These are phyloP conservation scores for Poecilia velifera DNA, from an alignment of 2,797 vertebrate species.

Conservation along the genomic window DNA sequence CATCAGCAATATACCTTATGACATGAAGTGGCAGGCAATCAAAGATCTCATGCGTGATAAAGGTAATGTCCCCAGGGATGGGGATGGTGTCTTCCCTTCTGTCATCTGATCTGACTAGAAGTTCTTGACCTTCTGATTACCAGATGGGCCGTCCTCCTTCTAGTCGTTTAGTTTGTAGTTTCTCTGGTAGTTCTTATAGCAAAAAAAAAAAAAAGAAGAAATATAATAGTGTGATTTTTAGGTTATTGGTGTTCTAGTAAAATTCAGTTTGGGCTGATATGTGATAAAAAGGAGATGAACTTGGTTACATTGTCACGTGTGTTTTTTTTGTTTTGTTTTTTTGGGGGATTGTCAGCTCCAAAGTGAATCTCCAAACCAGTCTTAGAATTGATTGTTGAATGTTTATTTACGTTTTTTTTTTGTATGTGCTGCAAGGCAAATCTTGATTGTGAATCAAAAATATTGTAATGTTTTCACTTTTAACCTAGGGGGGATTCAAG, in stretches of 20 bases:
- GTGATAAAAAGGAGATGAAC: conserved; percentile 72
- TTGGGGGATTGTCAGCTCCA: conserved; percentile 74
- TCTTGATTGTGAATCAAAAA: conserved; percentile 83
- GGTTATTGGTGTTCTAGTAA: too few species aligned
- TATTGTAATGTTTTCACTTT: conserved; percentile 85
- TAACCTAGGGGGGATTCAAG: conserved; percentile 81
- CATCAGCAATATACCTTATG: conserved; percentile 99
- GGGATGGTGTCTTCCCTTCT: conserved; percentile 32
- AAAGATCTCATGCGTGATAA: conserved; percentile 99
- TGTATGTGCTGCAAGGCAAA: conserved; percentile 96
- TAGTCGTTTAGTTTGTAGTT: conserved; percentile 60
- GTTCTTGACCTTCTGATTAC: conserved; percentile 53
- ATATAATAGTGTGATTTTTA: too few species aligned
- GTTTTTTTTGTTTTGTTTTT: conserved; percentile 34
- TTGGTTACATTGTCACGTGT: conserved; percentile 71
- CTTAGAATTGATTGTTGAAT: conserved; percentile 75
- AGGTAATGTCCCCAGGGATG: conserved; percentile 85
- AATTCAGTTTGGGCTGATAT: conserved; percentile 76
- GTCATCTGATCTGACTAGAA: conserved; percentile 56
- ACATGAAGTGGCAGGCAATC: conserved; percentile 99
- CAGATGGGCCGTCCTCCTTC: conserved; percentile 59
- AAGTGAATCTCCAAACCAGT: conserved; percentile 77
- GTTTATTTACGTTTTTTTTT: conserved; percentile 71
- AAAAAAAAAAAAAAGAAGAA: conserved; percentile 25
- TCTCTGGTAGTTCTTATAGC: conserved; percentile 58